A percentile compares a stretch with the other conserved stretches of the same genome.
phyloP scores from a whole-genome alignment of 2,888 invertebrate genomes.

The Patella depressa region DNA sequence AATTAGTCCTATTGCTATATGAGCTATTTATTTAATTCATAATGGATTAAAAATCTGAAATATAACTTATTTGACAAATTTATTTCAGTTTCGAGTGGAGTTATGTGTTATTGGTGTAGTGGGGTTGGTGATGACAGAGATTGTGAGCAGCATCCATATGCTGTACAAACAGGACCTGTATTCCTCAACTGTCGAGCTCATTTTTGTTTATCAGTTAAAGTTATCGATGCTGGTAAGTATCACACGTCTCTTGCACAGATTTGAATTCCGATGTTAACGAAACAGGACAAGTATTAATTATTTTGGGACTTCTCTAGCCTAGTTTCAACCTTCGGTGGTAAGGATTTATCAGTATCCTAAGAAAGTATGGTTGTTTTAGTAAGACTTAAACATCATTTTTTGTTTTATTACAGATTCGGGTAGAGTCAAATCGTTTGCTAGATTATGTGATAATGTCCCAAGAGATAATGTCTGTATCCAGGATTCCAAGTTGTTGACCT shows the following conservation, averaged over 20 bases:
- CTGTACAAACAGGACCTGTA: conserved; percentile 30
- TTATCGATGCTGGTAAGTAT: conserved; percentile 37
- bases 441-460: conserved; percentile 40
- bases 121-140: conserved; percentile 41
- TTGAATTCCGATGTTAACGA: no score
- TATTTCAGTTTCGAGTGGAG: conserved; percentile 22
- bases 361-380: no score
- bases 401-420: conserved; percentile 33
- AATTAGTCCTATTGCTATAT: no score
- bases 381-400: neutral
- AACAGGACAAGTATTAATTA: neutral
- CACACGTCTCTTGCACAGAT: no score
- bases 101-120: conserved; percentile 45
- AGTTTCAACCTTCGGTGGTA: no score
- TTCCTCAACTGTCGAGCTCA: conserved; percentile 36
- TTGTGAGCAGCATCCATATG: conserved; percentile 37
- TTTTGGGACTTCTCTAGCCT: no score
- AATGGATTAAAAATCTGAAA: no score
- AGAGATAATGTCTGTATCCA: conserved; percentile 40
- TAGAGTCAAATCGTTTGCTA: conserved; percentile 37
- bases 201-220: conserved; percentile 40
- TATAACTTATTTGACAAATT: neutral
- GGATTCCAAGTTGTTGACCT: conserved; percentile 38
- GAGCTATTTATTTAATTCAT: no score
- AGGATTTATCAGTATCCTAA: no score